Evolutionary conservation across 2,888 invertebrate species (phyloP).

Genomic region (Drosophila peninsularis): DNA sequence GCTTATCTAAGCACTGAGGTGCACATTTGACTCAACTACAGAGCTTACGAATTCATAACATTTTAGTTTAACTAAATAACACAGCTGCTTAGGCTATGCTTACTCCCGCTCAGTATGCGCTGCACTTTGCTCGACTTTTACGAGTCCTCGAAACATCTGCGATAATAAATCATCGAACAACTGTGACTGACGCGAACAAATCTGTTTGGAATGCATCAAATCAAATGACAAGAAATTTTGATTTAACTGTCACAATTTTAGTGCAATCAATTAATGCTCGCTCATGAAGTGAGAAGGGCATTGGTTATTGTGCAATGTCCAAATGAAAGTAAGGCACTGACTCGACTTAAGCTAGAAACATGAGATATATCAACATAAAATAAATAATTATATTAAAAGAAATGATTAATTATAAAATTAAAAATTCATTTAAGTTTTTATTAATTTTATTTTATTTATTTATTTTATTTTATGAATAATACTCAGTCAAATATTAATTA

Average conservation of each 20-base stretch:
- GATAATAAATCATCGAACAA: slow-evolving; percentile 14
- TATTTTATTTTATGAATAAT: too few species aligned
- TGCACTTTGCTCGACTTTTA: not conserved
- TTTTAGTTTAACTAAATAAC: not conserved
- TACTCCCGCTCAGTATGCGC: not conserved
- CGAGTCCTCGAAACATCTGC: not conserved
- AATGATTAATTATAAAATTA: too few species aligned
- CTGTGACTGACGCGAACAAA: slow-evolving; percentile 7
- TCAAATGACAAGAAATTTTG: not conserved
- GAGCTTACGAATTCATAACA: not conserved
- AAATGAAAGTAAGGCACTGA: too few species aligned
- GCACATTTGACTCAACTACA: slow-evolving; percentile 24
- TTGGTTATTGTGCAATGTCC: not conserved
- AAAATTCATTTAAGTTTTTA: too few species aligned
- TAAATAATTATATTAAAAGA: too few species aligned
- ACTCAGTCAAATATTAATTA: too few species aligned
- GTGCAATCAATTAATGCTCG: not conserved
- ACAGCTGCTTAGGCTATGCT: not conserved
- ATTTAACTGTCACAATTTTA: slow-evolving; percentile 5
- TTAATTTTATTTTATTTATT: too few species aligned
- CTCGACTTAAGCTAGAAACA: too few species aligned
- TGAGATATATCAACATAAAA: too few species aligned
- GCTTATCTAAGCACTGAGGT: slow-evolving; percentile 8
- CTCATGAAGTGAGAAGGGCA: not conserved
- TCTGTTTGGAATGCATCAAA: not conserved